Evolutionary conservation across 2,888 invertebrate genomes (phyloP).

Genomic region (Ceraclea dissimilis): DNA sequence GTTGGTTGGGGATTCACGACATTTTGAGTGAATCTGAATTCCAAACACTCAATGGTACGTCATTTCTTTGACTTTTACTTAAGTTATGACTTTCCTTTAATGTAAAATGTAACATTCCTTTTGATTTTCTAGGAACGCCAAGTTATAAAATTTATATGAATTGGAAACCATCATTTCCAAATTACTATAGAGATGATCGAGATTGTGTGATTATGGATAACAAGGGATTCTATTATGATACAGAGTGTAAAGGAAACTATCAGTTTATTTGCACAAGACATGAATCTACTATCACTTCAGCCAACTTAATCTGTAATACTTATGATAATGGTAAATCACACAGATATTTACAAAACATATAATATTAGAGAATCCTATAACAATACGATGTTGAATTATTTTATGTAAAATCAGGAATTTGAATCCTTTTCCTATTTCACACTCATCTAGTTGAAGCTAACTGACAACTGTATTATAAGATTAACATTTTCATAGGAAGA

Average conservation of each 20-base stretch:
- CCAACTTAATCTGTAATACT: not conserved
- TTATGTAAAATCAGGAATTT: too few species aligned
- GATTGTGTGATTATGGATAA: not conserved
- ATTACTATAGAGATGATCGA: not conserved
- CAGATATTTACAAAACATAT: too few species aligned
- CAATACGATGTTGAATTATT: too few species aligned
- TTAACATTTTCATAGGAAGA: too few species aligned
- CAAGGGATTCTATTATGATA: not conserved
- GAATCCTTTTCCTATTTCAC: too few species aligned
- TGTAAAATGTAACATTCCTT: too few species aligned
- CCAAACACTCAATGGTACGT: slow-evolving; percentile 11
- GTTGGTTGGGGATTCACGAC: slow-evolving; percentile 16
- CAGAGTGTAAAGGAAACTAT: not conserved
- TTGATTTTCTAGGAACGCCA: not conserved
- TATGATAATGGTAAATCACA: slow-evolving; percentile 8
- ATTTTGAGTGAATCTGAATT: slow-evolving; percentile 15
- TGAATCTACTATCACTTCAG: not conserved
- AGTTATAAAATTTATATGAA: not conserved
- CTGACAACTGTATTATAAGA: too few species aligned
- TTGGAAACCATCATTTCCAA: not conserved
- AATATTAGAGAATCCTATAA: too few species aligned
- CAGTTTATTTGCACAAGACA: not conserved
- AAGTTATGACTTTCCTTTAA: not conserved
- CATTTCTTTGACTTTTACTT: not conserved
- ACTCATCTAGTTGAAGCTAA: too few species aligned